Evolutionary conservation across 1,140 invertebrate species (phyloP).

Genomic region (Drosophila saltans): DNA sequence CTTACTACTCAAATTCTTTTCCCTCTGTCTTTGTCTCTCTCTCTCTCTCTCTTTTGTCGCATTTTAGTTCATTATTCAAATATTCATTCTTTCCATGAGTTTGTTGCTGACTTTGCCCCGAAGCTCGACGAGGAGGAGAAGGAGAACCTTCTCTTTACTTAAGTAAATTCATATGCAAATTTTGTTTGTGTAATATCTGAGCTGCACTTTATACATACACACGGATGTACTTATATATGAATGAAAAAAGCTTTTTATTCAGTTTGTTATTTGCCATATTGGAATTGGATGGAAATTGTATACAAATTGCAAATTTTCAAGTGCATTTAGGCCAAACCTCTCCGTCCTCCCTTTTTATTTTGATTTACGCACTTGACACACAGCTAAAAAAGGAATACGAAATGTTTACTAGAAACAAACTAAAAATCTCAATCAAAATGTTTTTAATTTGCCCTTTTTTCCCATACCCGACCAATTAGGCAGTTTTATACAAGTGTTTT

Average conservation of each 20-base stretch:
- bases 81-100: constrained; percentile 6
- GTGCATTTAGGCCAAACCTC: constrained; percentile 20
- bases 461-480: neutral
- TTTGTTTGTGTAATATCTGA: constrained; percentile 37
- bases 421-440: neutral
- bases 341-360: neutral
- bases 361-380: constrained; percentile 8
- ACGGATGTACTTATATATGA: constrained; percentile 4
- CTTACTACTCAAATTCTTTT: constrained; percentile 14
- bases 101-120: constrained; percentile 5
- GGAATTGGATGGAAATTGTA: constrained; percentile 41
- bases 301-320: constrained; percentile 42
- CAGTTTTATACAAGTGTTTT: too few species aligned
- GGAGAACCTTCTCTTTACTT: constrained; percentile 6
- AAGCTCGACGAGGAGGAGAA: neutral
- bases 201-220: constrained; percentile 16
- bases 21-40: neutral
- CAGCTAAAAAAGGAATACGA: neutral
- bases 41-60: neutral
- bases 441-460: neutral
- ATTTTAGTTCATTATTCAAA: constrained; percentile 6
- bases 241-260: constrained; percentile 29
- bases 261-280: constrained; percentile 46
- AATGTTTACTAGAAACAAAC: neutral
- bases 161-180: constrained; percentile 47